Base-by-base conservation (phyloP, 2,888 invertebrate species). In the Apeira syringaria region DNA sequence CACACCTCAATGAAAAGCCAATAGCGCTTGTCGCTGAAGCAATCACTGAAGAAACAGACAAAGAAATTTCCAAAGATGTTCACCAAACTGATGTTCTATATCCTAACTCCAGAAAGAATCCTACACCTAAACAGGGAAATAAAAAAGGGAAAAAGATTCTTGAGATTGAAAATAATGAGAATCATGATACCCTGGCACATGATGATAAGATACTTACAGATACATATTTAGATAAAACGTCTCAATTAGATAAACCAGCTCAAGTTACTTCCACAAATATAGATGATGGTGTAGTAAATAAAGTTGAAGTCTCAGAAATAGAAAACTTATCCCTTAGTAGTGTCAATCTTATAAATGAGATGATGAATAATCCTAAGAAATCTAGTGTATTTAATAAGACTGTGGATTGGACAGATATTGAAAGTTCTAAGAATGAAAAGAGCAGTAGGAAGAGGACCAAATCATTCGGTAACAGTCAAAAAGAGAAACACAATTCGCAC, bases 21-120 rank as follows among this genome's bases (percentile, higher is more conserved):
- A 11, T 18, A 39, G 31, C 18, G 31, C 45, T 7, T 31, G 45
- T 46, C 30, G 29, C 46, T 24, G 72, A 74, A 59, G 44, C 68
- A 1, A 83, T 84, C 31, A 34, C 50, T 31, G 84, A 85, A 58
- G 82, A 83, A 64, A 50, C 68, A 35, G 79, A 81, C 56, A 47
- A 49, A 35, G 40, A 35, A 35, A 15, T 20, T 6, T 53, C 42
- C 2, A 60, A 61, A 42, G 66, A 56, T 40, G 53, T 46, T 34
- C 26, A 53, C 30, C 44, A 39, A 42, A 57, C 15, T 39, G 52
- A 57, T 15, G 47, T 46, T 20, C 9, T 11, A 7, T 51, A 54
- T 17, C 44, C 48, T 11, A 12, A 51, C 17, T 13, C 44, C 7
- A 67, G 66, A 40, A 74, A 60, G 47, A 75, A 70, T 43, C 72